Conservation (phyloP, 2,113 vertebrate genomes). For the Ammodytes marinus region DNA sequence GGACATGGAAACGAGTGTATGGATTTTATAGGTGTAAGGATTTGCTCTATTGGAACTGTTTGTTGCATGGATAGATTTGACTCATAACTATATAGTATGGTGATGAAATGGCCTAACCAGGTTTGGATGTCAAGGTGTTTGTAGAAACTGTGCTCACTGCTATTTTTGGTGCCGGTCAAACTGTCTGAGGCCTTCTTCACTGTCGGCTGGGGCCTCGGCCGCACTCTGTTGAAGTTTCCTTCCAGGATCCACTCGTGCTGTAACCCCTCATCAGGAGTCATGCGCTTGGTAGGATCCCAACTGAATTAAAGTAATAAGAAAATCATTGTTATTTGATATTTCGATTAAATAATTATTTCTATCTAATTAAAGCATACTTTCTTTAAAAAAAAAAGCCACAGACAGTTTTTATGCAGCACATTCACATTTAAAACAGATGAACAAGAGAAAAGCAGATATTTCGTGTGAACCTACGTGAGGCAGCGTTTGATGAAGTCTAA, state of each 20-base stretch:
- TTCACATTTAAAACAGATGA: neutral
- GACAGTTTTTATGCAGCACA: neutral
- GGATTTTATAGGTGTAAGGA: neutral
- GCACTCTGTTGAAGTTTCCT: constrained; percentile 81
- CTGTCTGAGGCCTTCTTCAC: constrained; percentile 76
- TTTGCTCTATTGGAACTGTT: neutral
- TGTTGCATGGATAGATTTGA: neutral
- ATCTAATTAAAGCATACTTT: neutral
- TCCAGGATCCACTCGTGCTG: constrained; percentile 93
- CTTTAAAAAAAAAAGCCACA: neutral
- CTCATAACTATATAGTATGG: neutral
- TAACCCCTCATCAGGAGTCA: constrained; percentile 93
- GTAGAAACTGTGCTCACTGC: constrained; percentile 70
- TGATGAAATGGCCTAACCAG: no score
- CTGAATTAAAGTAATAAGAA: constrained; percentile 71
- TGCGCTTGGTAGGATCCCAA: constrained; percentile 92
- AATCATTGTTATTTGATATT: neutral
- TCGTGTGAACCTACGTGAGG: constrained; percentile 84
- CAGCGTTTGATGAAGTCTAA: constrained; percentile 93
- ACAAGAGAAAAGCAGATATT: neutral
- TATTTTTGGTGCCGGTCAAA: constrained; percentile 69
- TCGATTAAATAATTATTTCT: neutral
- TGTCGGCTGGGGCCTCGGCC: constrained; percentile 74
- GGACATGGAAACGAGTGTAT: no score
- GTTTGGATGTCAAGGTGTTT: constrained; percentile 52